Evolutionary conservation across 2,888 invertebrate species (phyloP), one percentile per base, ranked within the genome.

Genomic region (Pachydiplax longipennis): DNA sequence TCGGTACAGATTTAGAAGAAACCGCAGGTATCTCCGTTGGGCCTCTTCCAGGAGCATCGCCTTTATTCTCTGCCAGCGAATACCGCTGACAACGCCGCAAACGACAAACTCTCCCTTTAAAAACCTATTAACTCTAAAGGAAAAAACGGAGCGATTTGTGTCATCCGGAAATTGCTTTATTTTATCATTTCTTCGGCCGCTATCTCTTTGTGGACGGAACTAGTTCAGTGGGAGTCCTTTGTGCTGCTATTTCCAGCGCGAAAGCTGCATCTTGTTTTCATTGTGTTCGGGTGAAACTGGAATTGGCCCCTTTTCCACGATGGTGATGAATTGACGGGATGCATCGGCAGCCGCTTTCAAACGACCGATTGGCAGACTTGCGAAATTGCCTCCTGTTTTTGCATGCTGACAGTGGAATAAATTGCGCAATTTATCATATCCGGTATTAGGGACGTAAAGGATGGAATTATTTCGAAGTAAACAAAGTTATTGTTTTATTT

Each of bases 1-100:
- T 44, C 25, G 53, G 48, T 44, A 82, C 82, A 31, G 53, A 82
- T 82, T 48, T 82, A 82, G 82, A 82, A 82, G 82, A 48, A 82
- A 82, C 82, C 82, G 82, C 44, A 44, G 81, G 81, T 44, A 82
- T 82, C 53, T 82, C 48, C 31, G 25, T 82, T 53, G 48, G 82
- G 82, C 2, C 44, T 31, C 48, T 25, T 48, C 82, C 82, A 82
- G 82, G 13, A 53, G 82, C 15, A 22, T 31, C 25, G 44, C n/a
- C 44, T 44, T 44, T 44, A 18, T 44, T n/a, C 40, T 12, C 10
- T 82, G 18, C 25, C 82, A 25, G 12, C 6, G 3, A 13, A 31
- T 31, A 31, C 25, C 25, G 31, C 73, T 10, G 73, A 73, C 73
- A 73, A 1, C 73, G 73, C 25, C 73, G 31, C 31, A 31, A 53